Base-by-base conservation (phyloP, 2,888 invertebrate genomes). In the Aplocera efformata region DNA sequence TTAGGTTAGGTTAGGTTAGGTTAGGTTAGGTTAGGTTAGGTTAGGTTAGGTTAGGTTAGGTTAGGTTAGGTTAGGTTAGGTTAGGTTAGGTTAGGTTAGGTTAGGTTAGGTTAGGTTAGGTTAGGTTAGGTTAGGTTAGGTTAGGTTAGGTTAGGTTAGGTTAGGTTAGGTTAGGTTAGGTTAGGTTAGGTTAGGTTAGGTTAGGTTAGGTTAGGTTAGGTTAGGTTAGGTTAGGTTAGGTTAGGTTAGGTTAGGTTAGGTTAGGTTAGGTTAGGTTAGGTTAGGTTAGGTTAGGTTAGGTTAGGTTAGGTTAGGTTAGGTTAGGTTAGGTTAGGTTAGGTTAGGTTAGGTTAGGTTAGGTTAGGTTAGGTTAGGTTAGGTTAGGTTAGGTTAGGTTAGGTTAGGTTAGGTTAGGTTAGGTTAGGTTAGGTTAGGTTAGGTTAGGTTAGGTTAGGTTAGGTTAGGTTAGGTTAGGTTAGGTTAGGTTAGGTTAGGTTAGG, bases 181-280 rank as follows among this genome's bases (percentile, higher is more conserved):
- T 37, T 42, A 37, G 38, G 42, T 46, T 42, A 42, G 46, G 46
- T 46, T 46, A 46, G 46, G 46, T 46, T 46, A 46, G 46, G 46
- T 46, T 40, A 41, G 35, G 46, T 40, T 46, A 46, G 46, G 46
- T 46, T 46, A 46, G 41, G 46, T 46, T 46, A 46, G 47, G 47
- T 44, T 49, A 43, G 44, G 34, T 41, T 34, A 34, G 34, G 31
- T 34, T 31, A 41, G 41, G 30, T 34, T 35, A 30, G 39, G 50
- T 50, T 52, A 50, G 32, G 32, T 32, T 32, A 32, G 32, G 32
- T 32, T 32, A 32, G 42, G 53, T 50, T 53, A 51, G 37, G 54
- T 50, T 52, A 54, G 45, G 52, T 53, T 54, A 53, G 44, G 54
- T 56, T 54, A 53, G 43, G 54, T 54, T 54, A 41, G 51, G 50